Evolutionary conservation across 2,113 vertebrate species (phyloP).

Genomic region (Aspiorhynchus laticeps): DNA sequence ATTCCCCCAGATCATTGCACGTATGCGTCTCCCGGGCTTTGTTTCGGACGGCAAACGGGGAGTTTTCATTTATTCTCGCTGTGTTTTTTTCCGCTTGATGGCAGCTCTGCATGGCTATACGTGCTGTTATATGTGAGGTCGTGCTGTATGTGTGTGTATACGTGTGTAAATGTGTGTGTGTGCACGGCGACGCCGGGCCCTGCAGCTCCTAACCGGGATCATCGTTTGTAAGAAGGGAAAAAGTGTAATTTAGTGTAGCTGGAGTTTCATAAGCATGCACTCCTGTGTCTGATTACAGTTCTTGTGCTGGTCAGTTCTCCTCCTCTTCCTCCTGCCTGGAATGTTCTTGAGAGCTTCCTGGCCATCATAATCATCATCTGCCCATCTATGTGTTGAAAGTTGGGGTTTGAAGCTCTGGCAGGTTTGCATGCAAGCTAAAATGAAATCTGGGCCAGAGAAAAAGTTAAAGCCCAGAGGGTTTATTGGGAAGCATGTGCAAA

Average conservation of each 20-base stretch:
- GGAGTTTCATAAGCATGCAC: conserved; percentile 26
- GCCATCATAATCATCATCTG: conserved; percentile 52
- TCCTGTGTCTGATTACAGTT: conserved; percentile 20
- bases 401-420: conserved; percentile 41
- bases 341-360: conserved; percentile 65
- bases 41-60: conserved; percentile 56
- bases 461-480: conserved; percentile 56
- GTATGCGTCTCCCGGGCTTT: conserved; percentile 41
- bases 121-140: conserved; percentile 69
- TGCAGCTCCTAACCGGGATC: conserved; percentile 69
- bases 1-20: conserved; percentile 26
- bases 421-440: conserved; percentile 13
- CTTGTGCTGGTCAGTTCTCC: conserved; percentile 50
- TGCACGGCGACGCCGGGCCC: conserved; percentile 77
- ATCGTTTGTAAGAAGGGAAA: conserved; percentile 49
- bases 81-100: conserved; percentile 71
- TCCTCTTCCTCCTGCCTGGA: conserved; percentile 64
- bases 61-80: conserved; percentile 66
- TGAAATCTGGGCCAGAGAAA: conserved; percentile 50
- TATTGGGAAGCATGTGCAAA: conserved; percentile 46
- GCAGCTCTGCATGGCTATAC: conserved; percentile 73
- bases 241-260: conserved; percentile 62
- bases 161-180: conserved; percentile 63
- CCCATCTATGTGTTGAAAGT: conserved; percentile 66
- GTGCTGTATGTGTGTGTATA: conserved; percentile 70